Conservation (phyloP, 2,888 invertebrate species). For the Eupithecia exiguata region DNA sequence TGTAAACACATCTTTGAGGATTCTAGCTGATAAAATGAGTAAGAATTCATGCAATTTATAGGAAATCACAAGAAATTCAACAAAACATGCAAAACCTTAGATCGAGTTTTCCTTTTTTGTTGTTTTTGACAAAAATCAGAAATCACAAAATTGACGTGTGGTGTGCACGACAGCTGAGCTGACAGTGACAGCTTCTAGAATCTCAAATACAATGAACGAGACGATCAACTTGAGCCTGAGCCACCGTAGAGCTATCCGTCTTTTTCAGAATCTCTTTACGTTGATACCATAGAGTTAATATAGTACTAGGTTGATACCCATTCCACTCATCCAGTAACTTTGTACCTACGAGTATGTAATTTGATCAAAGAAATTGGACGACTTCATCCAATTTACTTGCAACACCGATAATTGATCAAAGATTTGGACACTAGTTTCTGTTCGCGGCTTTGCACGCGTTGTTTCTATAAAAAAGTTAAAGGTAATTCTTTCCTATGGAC, state of each 20-base stretch:
- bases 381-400: too few relatives aligned
- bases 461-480: too few relatives aligned
- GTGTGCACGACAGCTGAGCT: background rate
- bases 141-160: background rate
- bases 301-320: too few relatives aligned
- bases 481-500: too few relatives aligned
- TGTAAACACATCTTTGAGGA: background rate
- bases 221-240: background rate
- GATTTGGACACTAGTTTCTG: too few relatives aligned
- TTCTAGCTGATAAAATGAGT: background rate
- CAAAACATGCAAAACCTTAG: slow-evolving; percentile 5
- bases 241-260: background rate
- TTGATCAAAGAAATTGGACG: too few relatives aligned
- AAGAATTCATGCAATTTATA: background rate
- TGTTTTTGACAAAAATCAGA: slow-evolving; percentile 6
- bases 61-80: background rate
- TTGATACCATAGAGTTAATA: too few relatives aligned
- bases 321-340: too few relatives aligned
- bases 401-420: too few relatives aligned
- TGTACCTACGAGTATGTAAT: too few relatives aligned
- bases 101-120: background rate
- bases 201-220: background rate
- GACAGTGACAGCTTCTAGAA: background rate
- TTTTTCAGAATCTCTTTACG: background rate
- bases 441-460: too few relatives aligned